phyloP scores from a whole-genome alignment of 2,888 invertebrate genomes.

The Emmelina monodactyla region DNA sequence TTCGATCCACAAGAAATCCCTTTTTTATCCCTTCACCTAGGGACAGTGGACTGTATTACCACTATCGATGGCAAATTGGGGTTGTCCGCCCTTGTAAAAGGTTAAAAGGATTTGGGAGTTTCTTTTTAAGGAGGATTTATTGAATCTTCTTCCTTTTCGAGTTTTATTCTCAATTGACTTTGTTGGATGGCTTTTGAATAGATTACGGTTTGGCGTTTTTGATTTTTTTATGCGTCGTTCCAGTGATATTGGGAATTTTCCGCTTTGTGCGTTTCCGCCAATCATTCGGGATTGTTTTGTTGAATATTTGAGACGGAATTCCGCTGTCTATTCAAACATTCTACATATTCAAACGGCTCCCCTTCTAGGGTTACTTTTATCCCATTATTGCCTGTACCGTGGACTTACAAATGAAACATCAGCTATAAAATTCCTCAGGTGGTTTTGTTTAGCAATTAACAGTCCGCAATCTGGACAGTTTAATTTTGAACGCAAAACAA shows the following conservation, averaged over 20 bases:
- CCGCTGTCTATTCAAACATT: too few species aligned
- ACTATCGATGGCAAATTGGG: conserved; percentile 61
- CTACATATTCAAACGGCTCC: too few species aligned
- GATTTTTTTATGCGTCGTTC: too few species aligned
- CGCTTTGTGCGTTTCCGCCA: too few species aligned
- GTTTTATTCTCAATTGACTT: conserved; percentile 21
- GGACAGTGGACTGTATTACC: conserved; percentile 43
- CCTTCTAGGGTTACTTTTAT: too few species aligned
- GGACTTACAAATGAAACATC: not conserved
- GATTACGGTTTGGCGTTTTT: conserved; percentile 4
- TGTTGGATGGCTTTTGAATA: conserved; percentile 15
- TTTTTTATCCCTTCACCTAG: conserved; percentile 48
- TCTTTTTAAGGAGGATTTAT: conserved; percentile 39
- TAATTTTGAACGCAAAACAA: conserved; percentile 58
- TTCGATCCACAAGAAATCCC: conserved; percentile 38
- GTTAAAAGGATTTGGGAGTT: conserved; percentile 34
- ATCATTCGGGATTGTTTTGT: not conserved
- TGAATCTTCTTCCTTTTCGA: conserved; percentile 21
- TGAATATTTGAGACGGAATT: not conserved
- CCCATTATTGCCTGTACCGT: not conserved
- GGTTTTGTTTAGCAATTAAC: conserved; percentile 55
- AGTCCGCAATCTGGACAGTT: conserved; percentile 50
- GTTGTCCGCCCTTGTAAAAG: conserved; percentile 35
- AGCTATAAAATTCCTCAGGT: conserved; percentile 3
- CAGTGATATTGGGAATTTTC: too few species aligned